Base-by-base conservation (phyloP, 2,888 invertebrate species). In the Griposia aprilina region DNA sequence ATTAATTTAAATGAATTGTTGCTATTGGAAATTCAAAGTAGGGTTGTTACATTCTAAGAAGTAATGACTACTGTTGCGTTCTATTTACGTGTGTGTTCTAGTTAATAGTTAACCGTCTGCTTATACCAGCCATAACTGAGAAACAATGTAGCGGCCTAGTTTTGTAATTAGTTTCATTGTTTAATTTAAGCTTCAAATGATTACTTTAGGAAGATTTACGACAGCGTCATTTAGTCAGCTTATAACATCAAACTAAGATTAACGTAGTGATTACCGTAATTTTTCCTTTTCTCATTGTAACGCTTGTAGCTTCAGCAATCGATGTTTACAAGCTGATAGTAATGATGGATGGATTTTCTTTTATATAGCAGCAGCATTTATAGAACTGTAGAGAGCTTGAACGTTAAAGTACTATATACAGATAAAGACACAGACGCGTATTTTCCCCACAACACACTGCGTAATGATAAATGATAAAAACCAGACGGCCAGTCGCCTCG, bases 401-500 rank as follows among this genome's bases (percentile, higher is more conserved):
- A 81, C n/a, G 60, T 71, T 81, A 23, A 62, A 76, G 71, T 59
- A 71, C 71, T 52, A 48, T 10, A 26, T 20, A 60, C 36, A 76
- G 71, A 76, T 76, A 76, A 81, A 50, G 52, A 26, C 20, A 52
- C 60, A 81, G 59, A 57, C 26, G 50, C n/a, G 62, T 67, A 41
- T 75, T 63, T 52, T 81, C 71, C 36, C 50, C 26, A 59, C 48
- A 75, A 62, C 71, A 20, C 57, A 48, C 62, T 67, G 62, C 62
- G 62, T 82, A 77, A 81, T 63, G 62, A 63, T 82, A 59, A 26
- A 57, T 81, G 81, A 82, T 81, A 77, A 71, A 77, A 81, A 82
- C 81, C 81, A 81, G 81, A 81, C 81, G 82, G 62, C 68, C 82
- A 59, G 81, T 63, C 81, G 82, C 81, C 81, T 62, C 67, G 71